A percentile compares a stretch with the other conserved stretches of the same genome.
Evolutionary conservation across 2,113 vertebrate species (phyloP).

Genomic region (Mormoops blainvillei): DNA sequence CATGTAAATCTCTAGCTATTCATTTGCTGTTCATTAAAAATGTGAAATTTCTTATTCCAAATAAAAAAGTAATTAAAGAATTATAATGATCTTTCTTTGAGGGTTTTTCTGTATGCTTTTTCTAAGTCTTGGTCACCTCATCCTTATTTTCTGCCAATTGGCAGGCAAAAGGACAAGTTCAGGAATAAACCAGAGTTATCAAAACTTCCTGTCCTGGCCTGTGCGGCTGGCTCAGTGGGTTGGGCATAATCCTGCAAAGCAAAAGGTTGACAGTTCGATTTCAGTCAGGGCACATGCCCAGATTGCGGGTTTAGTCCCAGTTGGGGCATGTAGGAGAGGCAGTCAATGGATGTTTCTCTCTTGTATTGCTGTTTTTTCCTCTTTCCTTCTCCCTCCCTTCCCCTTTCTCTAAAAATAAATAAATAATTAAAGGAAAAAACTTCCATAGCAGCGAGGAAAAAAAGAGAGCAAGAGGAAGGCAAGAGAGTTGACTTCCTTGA

Average conservation of each 20-base stretch:
- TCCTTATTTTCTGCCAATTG: neutral
- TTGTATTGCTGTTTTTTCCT: no score
- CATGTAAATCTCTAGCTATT: neutral
- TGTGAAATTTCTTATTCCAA: neutral
- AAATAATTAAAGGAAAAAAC: no score
- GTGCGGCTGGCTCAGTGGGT: no score
- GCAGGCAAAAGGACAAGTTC: neutral
- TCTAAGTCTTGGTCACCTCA: neutral
- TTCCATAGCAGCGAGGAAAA: neutral
- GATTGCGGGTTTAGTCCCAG: no score
- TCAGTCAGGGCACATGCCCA: no score
- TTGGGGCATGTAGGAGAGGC: no score
- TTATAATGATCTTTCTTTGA: neutral
- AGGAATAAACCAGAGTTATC: neutral
- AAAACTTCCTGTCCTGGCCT: neutral
- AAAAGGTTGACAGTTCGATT: no score
- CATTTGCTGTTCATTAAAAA: neutral
- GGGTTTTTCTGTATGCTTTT: neutral
- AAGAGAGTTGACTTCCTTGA: neutral
- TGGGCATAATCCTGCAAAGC: no score
- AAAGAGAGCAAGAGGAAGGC: neutral
- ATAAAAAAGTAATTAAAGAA: neutral
- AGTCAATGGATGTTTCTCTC: no score
- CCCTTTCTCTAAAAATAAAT: no score
- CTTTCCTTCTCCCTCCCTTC: no score